These are phyloP conservation scores for Anastrepha obliqua DNA, from an alignment of 1,140 invertebrate species.

Conservation along the genomic window DNA sequence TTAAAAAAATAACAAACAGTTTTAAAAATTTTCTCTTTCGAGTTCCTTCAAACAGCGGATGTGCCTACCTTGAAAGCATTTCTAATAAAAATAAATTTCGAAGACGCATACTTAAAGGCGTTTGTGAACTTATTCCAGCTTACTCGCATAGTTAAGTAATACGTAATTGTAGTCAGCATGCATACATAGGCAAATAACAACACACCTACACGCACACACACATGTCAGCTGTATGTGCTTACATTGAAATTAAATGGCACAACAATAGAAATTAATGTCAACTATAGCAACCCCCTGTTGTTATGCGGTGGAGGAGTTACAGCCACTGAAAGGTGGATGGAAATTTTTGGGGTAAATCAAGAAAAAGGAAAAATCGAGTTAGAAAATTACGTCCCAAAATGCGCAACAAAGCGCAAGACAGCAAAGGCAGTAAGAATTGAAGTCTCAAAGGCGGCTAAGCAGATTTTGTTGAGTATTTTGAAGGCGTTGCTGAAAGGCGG, in stretches of 20 bases:
- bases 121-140: too few relatives aligned
- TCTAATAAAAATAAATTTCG: too few relatives aligned
- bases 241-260: constrained; percentile 4
- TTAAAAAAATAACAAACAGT: too few relatives aligned
- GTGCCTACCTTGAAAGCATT: too few relatives aligned
- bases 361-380: not conserved
- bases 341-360: constrained; percentile 18
- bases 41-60: too few relatives aligned
- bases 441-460: not conserved
- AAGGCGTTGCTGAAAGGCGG: constrained; percentile 24
- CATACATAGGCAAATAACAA: too few relatives aligned
- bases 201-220: not conserved
- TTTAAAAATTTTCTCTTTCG: too few relatives aligned
- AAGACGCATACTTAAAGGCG: too few relatives aligned
- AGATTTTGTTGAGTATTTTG: not conserved
- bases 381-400: constrained; percentile 1
- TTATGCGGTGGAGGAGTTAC: not conserved
- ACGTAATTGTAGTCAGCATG: too few relatives aligned
- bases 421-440: not conserved
- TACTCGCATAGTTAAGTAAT: too few relatives aligned
- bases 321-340: too few relatives aligned
- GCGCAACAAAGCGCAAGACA: constrained; percentile 19
- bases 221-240: not conserved
- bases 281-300: constrained; percentile 5
- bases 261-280: constrained; percentile 42